Evolutionary conservation across 2,113 vertebrate genomes (phyloP).

Genomic region (Pholis gunnellus): DNA sequence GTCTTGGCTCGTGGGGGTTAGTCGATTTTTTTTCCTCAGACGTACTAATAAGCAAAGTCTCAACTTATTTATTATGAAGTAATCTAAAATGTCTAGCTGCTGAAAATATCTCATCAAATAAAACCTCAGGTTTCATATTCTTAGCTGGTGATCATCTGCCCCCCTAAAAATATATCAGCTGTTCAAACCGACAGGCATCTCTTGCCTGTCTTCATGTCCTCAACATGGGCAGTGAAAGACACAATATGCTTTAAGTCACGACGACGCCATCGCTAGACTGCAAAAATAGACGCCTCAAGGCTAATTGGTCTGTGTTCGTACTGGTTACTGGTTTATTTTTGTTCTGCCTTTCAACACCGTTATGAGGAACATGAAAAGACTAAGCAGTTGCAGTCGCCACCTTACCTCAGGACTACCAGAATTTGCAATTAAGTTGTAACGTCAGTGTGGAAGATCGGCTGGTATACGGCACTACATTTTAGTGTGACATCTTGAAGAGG

Average conservation of each 20-base stretch:
- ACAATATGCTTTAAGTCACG: neutral
- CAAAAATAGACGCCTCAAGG: conserved; percentile 15
- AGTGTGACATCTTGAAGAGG: neutral
- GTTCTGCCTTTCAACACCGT: neutral
- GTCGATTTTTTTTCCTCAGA: neutral
- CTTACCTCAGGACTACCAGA: neutral
- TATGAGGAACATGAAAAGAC: neutral
- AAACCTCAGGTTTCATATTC: neutral
- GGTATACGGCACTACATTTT: neutral
- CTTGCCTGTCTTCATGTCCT: neutral
- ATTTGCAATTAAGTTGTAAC: neutral
- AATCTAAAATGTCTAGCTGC: neutral
- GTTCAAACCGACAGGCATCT: neutral
- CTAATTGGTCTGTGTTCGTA: conserved; percentile 6
- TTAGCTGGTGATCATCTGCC: neutral
- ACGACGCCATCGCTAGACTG: neutral
- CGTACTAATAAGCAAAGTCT: neutral
- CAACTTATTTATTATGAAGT: neutral
- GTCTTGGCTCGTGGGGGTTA: neutral
- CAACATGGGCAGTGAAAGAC: conserved; percentile 3
- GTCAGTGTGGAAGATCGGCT: neutral
- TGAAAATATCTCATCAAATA: neutral
- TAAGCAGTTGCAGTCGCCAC: neutral
- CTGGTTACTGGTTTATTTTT: neutral
- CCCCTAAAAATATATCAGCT: neutral